Evolutionary conservation across 2,888 invertebrate species (phyloP).

Genomic region (Cantharis rustica): DNA sequence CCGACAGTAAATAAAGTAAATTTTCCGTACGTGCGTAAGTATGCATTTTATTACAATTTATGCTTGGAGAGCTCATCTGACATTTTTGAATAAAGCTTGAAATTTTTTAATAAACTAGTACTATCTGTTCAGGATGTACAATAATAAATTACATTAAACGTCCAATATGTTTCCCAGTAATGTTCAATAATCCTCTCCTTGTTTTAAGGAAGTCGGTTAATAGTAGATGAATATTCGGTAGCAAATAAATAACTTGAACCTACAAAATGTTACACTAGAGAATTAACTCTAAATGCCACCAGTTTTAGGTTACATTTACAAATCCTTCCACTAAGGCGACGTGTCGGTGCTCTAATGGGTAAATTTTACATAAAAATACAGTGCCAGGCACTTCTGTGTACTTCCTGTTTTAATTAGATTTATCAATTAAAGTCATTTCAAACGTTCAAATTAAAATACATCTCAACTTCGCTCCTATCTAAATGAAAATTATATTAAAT

Average conservation of each 20-base stretch:
- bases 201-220: constrained; percentile 1
- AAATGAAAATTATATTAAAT: no score
- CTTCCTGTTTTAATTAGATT: not conserved
- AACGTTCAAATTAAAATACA: not conserved
- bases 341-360: not conserved
- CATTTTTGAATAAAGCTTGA: not conserved
- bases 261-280: not conserved
- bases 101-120: not conserved
- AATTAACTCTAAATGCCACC: not conserved
- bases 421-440: not conserved
- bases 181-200: constrained; percentile 1
- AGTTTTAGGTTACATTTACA: not conserved
- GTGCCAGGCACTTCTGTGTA: not conserved
- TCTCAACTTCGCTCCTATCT: not conserved
- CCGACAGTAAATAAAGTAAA: not conserved
- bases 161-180: not conserved
- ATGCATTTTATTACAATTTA: not conserved
- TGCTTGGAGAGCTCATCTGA: not conserved
- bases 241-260: not conserved
- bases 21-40: not conserved
- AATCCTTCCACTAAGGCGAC: not conserved
- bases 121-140: not conserved
- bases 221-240: not conserved
- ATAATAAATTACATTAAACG: not conserved
- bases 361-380: not conserved